Base-by-base conservation (phyloP, 2,797 vertebrate species). In the Crossoptilon crossoptilon region DNA sequence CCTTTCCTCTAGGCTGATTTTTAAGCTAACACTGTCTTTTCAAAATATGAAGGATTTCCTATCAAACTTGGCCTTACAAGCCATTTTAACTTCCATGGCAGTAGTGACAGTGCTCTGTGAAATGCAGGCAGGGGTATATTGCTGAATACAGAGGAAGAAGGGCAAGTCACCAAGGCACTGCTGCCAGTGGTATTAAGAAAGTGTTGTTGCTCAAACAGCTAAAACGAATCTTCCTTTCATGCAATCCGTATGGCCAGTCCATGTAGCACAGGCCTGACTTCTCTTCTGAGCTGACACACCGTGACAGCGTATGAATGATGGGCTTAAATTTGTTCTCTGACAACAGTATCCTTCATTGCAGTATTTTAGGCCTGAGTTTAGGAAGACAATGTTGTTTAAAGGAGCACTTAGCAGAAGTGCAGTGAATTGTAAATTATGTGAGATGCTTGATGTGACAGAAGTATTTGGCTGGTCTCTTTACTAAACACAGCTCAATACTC, bases 401-500 rank as follows among this genome's bases (percentile, higher is more conserved):
- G 39, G 16, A 88, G 13, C 35, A 21, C 48, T 84, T 73, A 67
- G 17, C 31, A 80, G 37, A 88, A 72, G 8, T 82, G 58, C 31
- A 51, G 33, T 63, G 29, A 76, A 67, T 94, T 83, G 58, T 39
- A 74, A 74, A 73, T 84, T 87, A 27, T 13, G 4, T 27, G 21
- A 84, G 31, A 33, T 59, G 16, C 55, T 82, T 91, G 46, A 62
- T 41, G 24, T 31, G 31, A 64, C 11, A 22, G 23, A 82, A 84
- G 69, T 91, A 58, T 82, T 88, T 93, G 60, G 4, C 59, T 77
- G 62, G 33, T 55, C 18, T 89, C 87, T 80, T 89, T 80, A 29
- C 46, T 46, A 87, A 93, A 80, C 29, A 77, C 48, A 49, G 3
- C 17, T 90, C 23, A 31, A 5, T 70, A 51, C 33, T 73, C 23